These are phyloP conservation scores for Drosophila ananassae DNA, from an alignment of 1,140 invertebrate genomes.

Conservation along the genomic window DNA sequence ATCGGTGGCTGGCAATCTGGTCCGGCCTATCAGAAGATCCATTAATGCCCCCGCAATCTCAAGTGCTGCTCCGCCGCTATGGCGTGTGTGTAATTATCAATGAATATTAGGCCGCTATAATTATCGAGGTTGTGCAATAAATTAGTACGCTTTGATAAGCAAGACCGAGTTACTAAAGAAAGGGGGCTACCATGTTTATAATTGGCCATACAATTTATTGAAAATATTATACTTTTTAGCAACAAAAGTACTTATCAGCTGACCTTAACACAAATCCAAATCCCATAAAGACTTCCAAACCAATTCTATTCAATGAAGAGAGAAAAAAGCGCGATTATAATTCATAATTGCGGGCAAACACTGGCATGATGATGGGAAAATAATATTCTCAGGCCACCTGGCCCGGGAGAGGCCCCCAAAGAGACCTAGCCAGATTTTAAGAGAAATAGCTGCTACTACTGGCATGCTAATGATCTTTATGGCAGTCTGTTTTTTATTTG, in stretches of 20 bases:
- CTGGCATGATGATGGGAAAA: slow-evolving; percentile 15
- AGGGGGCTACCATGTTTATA: neutral
- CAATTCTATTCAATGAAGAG: slow-evolving; percentile 26
- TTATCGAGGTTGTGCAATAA: neutral
- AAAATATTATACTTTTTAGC: too few relatives aligned
- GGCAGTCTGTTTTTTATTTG: slow-evolving; percentile 25
- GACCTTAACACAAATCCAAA: slow-evolving; percentile 6
- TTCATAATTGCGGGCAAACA: slow-evolving; percentile 28
- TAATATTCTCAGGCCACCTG: slow-evolving; percentile 20
- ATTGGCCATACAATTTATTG: too few relatives aligned
- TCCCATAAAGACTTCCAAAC: slow-evolving; percentile 29
- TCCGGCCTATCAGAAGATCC: slow-evolving; percentile 8
- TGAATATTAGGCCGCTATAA: neutral
- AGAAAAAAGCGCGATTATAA: slow-evolving; percentile 14
- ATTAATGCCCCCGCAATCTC: slow-evolving; percentile 1
- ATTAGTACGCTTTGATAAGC: neutral
- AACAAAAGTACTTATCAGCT: neutral
- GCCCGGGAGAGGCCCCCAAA: slow-evolving; percentile 10
- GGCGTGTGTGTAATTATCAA: neutral
- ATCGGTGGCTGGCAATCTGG: neutral
- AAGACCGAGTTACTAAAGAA: neutral
- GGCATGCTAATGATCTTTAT: slow-evolving; percentile 22
- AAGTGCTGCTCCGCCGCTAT: neutral
- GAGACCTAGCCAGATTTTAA: neutral
- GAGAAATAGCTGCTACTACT: slow-evolving; percentile 24